Evolutionary conservation across 1,140 invertebrate species (phyloP).

Genomic region (Euborellia annulipes): DNA sequence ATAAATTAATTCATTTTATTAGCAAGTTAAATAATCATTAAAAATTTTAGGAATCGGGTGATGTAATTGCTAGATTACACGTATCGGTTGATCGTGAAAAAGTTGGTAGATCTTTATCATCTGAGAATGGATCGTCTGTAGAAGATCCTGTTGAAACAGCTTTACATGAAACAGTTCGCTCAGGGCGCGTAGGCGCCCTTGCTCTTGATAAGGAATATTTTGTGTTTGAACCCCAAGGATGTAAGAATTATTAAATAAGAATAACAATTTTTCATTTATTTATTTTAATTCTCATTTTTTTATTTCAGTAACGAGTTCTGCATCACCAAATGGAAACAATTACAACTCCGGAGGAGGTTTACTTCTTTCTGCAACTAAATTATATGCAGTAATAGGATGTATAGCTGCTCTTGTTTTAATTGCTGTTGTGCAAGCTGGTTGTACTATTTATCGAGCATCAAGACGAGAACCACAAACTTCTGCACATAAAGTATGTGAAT

Average conservation of each 20-base stretch:
- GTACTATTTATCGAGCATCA: constrained; percentile 49
- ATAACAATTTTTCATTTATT: no score
- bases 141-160: constrained; percentile 34
- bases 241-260: constrained; percentile 26
- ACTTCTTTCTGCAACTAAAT: constrained; percentile 40
- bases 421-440: constrained; percentile 64
- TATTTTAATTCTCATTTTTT: constrained; percentile 2
- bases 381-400: constrained; percentile 69
- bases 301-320: constrained; percentile 21
- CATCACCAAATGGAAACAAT: no score
- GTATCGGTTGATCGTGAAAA: constrained; percentile 9
- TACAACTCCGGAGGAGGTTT: constrained; percentile 9
- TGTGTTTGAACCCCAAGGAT: constrained; percentile 43
- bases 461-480: constrained; percentile 19
- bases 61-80: constrained; percentile 10
- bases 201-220: constrained; percentile 61
- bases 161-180: constrained; percentile 47
- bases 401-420: constrained; percentile 61
- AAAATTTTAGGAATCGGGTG: constrained; percentile 5
- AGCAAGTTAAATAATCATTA: constrained; percentile 1
- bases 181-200: constrained; percentile 56
- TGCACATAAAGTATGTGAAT: constrained; percentile 9
- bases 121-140: constrained; percentile 20
- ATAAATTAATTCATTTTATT: background rate
- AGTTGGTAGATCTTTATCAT: no score